Conservation (phyloP, 2,113 vertebrate species). For the Pristiophorus japonicus region DNA sequence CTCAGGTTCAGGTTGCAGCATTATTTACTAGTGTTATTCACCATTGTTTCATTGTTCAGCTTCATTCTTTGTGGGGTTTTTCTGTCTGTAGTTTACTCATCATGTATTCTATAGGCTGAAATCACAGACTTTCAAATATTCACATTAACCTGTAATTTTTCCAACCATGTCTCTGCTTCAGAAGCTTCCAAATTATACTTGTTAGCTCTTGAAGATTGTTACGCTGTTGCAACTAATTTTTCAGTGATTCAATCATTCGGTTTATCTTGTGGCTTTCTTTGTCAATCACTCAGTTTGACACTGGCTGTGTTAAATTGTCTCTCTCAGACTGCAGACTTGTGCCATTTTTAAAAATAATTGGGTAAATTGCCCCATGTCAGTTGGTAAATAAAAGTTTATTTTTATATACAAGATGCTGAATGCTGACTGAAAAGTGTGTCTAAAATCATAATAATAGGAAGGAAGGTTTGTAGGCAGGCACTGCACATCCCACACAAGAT, state of each 20-base stretch:
- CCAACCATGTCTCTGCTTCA: background rate
- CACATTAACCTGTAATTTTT: background rate
- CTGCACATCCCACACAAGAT: background rate
- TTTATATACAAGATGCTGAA: background rate
- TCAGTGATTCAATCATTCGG: background rate
- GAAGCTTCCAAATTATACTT: too few relatives aligned
- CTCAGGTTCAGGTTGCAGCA: background rate
- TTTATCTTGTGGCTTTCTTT: background rate
- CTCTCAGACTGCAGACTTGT: background rate
- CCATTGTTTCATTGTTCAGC: background rate
- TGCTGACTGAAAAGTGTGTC: background rate
- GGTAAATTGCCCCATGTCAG: background rate
- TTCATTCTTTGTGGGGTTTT: background rate
- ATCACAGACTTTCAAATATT: background rate
- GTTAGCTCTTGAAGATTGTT: too few relatives aligned
- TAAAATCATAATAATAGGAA: background rate
- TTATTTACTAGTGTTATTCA: background rate
- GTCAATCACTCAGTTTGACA: background rate
- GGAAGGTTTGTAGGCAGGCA: background rate
- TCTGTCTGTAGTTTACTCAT: background rate
- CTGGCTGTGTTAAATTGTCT: background rate
- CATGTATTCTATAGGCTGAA: background rate
- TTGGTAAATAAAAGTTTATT: background rate
- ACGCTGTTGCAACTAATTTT: background rate
- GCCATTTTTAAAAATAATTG: background rate